A percentile compares a stretch with the other conserved stretches of the same genome.
Evolutionary conservation across 2,888 invertebrate genomes (phyloP).

Genomic region (Proisotoma minuta): DNA sequence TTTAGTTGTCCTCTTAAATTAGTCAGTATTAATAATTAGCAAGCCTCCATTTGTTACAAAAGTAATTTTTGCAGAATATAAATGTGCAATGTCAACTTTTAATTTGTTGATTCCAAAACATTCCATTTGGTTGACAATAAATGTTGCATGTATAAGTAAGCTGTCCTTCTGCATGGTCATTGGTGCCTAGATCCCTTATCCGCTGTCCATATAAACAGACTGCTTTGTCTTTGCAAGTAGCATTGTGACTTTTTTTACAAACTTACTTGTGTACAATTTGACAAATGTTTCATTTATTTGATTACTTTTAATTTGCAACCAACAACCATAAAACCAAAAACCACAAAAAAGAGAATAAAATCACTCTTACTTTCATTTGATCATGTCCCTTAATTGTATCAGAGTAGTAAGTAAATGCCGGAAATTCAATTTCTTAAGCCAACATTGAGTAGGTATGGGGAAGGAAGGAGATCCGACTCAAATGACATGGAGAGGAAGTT

Average conservation of each 20-base stretch:
- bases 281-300: too few relatives aligned
- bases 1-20: too few relatives aligned
- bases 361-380: background rate
- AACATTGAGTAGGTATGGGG: background rate
- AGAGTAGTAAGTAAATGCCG: background rate
- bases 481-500: conserved; percentile 1
- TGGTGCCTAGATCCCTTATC: conserved; percentile 3
- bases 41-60: too few relatives aligned
- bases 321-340: conserved; percentile 1
- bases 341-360: background rate
- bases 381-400: background rate
- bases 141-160: background rate
- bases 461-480: conserved; percentile 7
- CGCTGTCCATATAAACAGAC: too few relatives aligned
- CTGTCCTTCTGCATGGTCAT: too few relatives aligned
- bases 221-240: background rate
- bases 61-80: too few relatives aligned
- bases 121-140: background rate
- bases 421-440: conserved; percentile 13
- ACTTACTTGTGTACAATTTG: too few relatives aligned
- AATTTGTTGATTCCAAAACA: too few relatives aligned
- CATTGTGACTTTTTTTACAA: too few relatives aligned
- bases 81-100: too few relatives aligned
- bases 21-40: too few relatives aligned
- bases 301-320: background rate